Percentiles rank a stretch among this genome's conserved stretches.
Evolutionary conservation across 1,140 invertebrate genomes (phyloP).

Genomic region (Meloidogyne hapla): DNA sequence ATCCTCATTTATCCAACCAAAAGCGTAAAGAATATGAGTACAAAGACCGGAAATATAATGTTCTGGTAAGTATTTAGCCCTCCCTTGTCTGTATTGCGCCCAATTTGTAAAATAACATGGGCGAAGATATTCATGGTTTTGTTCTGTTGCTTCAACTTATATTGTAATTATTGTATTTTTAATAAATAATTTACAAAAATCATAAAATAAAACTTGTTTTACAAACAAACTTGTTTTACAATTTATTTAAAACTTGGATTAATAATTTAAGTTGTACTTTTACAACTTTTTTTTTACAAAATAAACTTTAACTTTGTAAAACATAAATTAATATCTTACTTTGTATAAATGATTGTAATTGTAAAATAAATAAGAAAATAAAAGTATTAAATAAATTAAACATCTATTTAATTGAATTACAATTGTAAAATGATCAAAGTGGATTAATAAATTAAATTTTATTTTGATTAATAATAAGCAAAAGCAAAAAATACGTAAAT

Average conservation of each 20-base stretch:
- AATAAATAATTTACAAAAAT: too few species aligned
- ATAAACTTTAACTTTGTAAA: background rate
- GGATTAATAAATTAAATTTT: background rate
- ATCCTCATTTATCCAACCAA: conserved; percentile 93
- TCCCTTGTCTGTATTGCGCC: conserved; percentile 88
- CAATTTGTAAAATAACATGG: conserved; percentile 92
- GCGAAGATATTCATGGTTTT: conserved; percentile 27
- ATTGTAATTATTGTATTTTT: too few species aligned
- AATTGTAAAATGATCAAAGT: too few species aligned
- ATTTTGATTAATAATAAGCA: background rate
- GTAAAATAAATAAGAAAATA: background rate
- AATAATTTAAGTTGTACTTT: background rate
- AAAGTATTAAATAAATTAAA: background rate
- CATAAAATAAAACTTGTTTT: too few species aligned
- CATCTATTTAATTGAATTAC: background rate
- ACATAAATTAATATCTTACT: background rate
- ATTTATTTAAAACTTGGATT: background rate
- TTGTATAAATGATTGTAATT: background rate
- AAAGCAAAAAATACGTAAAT: background rate
- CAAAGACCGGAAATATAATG: conserved; percentile 91
- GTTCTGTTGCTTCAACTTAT: background rate
- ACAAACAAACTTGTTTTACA: background rate
- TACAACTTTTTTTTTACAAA: background rate
- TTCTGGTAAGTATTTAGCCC: conserved; percentile 87
- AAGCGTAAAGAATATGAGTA: conserved; percentile 91